Evolutionary conservation across 2,113 vertebrate genomes (phyloP), one percentile per base, ranked within the genome.

Genomic region (Talpa occidentalis): DNA sequence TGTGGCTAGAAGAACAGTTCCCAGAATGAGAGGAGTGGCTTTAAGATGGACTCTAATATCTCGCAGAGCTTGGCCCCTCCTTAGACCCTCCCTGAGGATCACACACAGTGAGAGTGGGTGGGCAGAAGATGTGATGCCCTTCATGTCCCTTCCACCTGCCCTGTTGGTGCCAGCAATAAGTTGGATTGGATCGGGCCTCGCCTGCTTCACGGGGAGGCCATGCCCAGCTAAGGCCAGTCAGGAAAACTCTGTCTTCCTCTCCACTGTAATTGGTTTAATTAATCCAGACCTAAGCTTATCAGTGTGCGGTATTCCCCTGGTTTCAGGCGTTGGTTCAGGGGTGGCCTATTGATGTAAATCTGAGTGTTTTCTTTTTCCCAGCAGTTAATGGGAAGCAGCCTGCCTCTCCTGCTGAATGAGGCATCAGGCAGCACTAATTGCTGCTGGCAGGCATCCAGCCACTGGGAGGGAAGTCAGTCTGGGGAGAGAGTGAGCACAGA

Each of bases 331-430:
- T 73, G 96, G 84, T 92, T 93, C 67, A 26, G 90, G 78, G 74
- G 90, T 95, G 93, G 92, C 90, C 95, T 77, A 92, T 47, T 97
- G 95, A 95, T 94, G 83, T 73, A 92, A 95, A 93, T 92, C 76
- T 94, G 80, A 94, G 84, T 93, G 88, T 94, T 96, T 93, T 88
- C 79, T 82, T 87, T 73, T 62, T 91, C 84, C 49, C 90, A 93
- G 95, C 83, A 93, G 88, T 96, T 96, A 96, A 95, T 90, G 95
- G 94, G 95, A 94, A 83, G 72, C 84, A 95, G 83, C 97, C 76
- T 95, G 93, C 77, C 49, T 74, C 49, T 95, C 80, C 88, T 56
- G 70, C 96, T 93, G 95, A 96, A 94, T 87, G 92, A 96, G 54
- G 87, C 90, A 44, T 80, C 87, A 32, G 14, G 84, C 92, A 42